Percentiles rank a stretch among this genome's conserved stretches.
Evolutionary conservation across 2,113 vertebrate species (phyloP).

Genomic region (Microtus pennsylvanicus): DNA sequence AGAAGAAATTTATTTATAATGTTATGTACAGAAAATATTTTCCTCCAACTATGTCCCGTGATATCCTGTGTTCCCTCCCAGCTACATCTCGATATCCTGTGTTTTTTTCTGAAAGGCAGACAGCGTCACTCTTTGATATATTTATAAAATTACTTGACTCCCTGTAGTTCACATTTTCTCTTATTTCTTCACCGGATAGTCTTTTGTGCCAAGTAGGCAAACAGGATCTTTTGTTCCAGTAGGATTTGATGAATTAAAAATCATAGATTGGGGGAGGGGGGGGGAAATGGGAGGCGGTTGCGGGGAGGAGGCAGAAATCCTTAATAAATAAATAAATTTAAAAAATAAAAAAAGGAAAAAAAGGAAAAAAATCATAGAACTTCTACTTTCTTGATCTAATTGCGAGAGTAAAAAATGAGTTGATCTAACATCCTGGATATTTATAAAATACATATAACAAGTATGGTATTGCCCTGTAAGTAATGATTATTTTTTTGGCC

Average conservation of each 20-base stretch:
- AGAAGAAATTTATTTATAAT: not conserved
- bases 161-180: not conserved
- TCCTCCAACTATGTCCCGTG: not conserved
- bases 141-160: not conserved
- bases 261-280: too few species aligned
- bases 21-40: not conserved
- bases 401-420: not conserved
- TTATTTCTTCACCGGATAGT: not conserved
- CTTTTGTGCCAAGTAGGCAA: constrained; percentile 20
- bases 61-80: too few species aligned
- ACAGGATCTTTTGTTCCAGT: not conserved
- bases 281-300: too few species aligned
- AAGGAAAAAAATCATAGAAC: constrained; percentile 36
- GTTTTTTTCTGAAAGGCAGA: constrained; percentile 15
- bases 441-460: constrained; percentile 45
- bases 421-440: constrained; percentile 1
- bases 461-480: not conserved
- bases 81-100: not conserved
- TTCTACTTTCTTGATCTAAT: constrained; percentile 39
- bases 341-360: too few species aligned
- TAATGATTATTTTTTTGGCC: not conserved
- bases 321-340: too few species aligned
- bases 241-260: constrained; percentile 49
- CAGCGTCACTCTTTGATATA: not conserved
- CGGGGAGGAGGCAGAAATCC: too few species aligned